Evolutionary conservation across 64 coral and sea anemone species (phyloP).

Genomic region (Montipora foliosa): DNA sequence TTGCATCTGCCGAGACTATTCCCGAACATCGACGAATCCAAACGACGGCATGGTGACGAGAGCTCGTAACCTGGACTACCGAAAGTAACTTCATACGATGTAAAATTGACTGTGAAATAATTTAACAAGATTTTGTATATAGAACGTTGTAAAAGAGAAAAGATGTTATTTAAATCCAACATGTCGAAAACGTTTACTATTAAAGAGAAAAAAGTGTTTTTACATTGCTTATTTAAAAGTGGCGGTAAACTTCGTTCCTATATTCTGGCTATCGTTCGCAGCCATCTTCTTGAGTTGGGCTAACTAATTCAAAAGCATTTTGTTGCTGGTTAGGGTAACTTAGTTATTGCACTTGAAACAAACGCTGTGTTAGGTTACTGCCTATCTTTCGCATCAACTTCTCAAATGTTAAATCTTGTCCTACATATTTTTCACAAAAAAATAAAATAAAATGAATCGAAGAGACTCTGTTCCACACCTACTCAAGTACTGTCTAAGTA

Average conservation of each 20-base stretch:
- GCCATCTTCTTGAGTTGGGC: neutral
- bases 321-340: no score
- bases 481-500: no score
- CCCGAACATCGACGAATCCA: slow-evolving; percentile 27
- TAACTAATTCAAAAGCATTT: no score
- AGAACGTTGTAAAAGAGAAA: neutral
- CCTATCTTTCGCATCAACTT: no score
- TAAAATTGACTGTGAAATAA: neutral
- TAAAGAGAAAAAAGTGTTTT: slow-evolving; percentile 10
- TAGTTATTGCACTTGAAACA: neutral
- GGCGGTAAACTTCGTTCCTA: neutral
- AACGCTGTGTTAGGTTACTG: no score
- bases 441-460: no score
- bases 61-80: neutral
- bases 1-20: slow-evolving; percentile 28
- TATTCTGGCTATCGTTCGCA: neutral
- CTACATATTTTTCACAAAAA: no score
- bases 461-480: no score
- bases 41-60: slow-evolving; percentile 36
- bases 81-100: neutral
- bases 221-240: neutral
- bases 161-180: neutral
- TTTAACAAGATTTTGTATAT: neutral
- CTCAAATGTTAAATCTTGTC: no score
- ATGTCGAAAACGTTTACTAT: neutral